A percentile compares a stretch with the other conserved stretches of the same genome.
These are phyloP conservation scores for Rhizomys pruinosus DNA, from an alignment of 2,113 vertebrate species.

Conservation along the genomic window DNA sequence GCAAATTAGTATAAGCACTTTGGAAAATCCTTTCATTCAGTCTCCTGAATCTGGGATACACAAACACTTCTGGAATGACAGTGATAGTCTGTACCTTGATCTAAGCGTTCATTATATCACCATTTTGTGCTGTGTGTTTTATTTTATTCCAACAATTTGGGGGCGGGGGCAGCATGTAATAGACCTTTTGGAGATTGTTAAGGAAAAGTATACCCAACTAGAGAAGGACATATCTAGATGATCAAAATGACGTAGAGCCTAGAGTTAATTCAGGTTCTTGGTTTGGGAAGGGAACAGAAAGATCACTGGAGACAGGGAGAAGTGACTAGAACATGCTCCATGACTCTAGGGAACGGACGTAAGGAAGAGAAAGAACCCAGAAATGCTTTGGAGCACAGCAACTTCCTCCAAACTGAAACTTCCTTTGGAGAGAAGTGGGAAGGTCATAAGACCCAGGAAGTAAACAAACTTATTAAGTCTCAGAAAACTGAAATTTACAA, in stretches of 20 bases:
- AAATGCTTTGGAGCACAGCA: neutral
- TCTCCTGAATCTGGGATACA: neutral
- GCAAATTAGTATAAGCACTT: neutral
- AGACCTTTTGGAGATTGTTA: neutral
- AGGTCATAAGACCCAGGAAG: too few relatives aligned
- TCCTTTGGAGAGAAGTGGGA: too few relatives aligned
- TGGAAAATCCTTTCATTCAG: neutral
- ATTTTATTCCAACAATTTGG: neutral
- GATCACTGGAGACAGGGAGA: neutral
- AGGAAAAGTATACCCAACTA: neutral
- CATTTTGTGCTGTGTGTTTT: neutral
- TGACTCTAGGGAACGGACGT: neutral
- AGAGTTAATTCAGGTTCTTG: neutral
- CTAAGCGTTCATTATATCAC: neutral
- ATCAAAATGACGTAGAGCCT: neutral
- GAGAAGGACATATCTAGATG: neutral
- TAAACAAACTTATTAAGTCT: neutral
- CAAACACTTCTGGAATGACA: neutral
- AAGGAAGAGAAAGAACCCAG: neutral
- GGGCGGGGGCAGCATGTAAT: too few relatives aligned
- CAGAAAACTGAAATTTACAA: neutral
- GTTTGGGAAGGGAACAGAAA: neutral
- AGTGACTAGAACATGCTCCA: neutral
- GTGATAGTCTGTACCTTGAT: neutral
- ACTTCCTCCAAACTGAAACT: too few relatives aligned